Conservation (phyloP, 1,140 invertebrate genomes). For the Panagrolaimus sp. region DNA sequence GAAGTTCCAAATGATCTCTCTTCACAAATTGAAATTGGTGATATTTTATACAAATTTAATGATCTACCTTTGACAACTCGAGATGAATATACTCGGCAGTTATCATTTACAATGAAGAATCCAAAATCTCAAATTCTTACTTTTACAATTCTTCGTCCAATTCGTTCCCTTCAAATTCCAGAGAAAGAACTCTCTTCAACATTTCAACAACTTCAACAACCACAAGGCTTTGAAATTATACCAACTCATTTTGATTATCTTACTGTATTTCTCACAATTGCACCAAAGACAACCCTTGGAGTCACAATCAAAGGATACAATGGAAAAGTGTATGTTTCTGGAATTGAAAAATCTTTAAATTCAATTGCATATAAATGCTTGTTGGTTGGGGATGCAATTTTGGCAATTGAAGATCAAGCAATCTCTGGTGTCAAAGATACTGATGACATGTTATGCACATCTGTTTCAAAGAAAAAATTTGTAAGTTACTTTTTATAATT, state of each 20-base stretch:
- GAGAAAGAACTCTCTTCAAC: background rate
- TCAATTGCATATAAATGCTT: background rate
- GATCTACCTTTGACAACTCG: background rate
- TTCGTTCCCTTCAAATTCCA: constrained; percentile 1
- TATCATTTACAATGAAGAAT: background rate
- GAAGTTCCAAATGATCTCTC: background rate
- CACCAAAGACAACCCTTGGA: background rate
- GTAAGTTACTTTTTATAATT: background rate
- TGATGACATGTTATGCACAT: background rate
- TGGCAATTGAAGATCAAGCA: background rate
- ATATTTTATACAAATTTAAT: constrained; percentile 5
- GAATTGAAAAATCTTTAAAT: background rate
- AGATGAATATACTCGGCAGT: background rate
- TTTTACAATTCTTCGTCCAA: background rate
- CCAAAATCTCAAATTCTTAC: background rate
- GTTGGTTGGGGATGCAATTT: constrained; percentile 5
- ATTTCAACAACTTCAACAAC: background rate
- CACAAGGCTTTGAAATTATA: background rate
- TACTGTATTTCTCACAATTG: background rate
- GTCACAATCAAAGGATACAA: constrained; percentile 1
- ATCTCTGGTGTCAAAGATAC: background rate
- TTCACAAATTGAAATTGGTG: background rate
- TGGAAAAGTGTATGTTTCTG: constrained; percentile 15
- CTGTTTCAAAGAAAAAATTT: background rate
- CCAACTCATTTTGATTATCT: constrained; percentile 2